Conservation (phyloP, 1,140 invertebrate species). For the Lepeophtheirus salmonis region DNA sequence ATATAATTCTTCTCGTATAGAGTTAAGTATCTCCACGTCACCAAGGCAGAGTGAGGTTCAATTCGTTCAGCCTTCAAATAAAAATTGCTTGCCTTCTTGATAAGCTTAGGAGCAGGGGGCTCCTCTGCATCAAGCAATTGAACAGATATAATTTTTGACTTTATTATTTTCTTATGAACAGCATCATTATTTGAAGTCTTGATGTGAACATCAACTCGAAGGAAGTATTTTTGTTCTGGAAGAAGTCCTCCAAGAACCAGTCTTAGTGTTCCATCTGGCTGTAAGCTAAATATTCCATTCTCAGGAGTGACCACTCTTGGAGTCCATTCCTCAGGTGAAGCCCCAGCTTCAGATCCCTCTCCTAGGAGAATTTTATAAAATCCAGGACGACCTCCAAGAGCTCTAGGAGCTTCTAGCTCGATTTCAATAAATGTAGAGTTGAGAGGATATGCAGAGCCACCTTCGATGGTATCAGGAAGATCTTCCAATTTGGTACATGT, state of each 20-base stretch:
- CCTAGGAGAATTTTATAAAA: neutral
- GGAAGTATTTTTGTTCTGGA: constrained; percentile 8
- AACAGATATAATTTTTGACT: neutral
- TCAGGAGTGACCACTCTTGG: neutral
- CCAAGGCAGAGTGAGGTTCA: constrained; percentile 50
- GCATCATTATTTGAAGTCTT: neutral
- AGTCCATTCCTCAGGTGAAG: constrained; percentile 7
- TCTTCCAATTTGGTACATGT: constrained; percentile 22
- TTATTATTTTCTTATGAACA: neutral
- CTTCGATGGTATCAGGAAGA: neutral
- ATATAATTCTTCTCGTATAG: constrained; percentile 54
- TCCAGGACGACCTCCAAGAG: constrained; percentile 22
- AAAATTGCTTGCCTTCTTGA: constrained; percentile 36
- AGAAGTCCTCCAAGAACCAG: constrained; percentile 1
- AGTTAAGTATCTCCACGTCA: constrained; percentile 59
- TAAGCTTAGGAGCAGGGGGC: neutral
- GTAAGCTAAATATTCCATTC: neutral
- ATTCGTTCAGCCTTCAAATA: constrained; percentile 47
- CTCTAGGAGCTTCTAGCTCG: neutral
- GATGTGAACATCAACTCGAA: constrained; percentile 6
- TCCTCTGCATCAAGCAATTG: neutral
- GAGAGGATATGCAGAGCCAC: neutral
- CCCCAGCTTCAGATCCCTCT: neutral
- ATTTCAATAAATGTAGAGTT: neutral
- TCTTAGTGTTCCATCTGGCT: neutral